These are phyloP conservation scores for Ceratosolen solmsi DNA, from an alignment of 1,140 invertebrate genomes.

Conservation along the genomic window DNA sequence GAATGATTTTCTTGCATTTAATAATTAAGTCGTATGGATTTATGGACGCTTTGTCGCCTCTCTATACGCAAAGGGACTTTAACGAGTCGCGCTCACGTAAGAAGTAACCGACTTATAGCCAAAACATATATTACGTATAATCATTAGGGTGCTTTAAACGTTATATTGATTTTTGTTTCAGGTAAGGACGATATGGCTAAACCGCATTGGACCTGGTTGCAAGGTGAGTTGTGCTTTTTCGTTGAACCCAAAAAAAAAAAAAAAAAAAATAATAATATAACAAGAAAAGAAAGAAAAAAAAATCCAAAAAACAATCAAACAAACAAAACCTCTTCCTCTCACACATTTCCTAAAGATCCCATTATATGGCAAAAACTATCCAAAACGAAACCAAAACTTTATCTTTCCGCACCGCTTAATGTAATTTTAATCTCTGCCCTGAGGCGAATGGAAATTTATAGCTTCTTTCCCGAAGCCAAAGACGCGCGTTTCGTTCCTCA, in stretches of 20 bases:
- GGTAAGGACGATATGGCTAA: constrained; percentile 74
- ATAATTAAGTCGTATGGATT: too few species aligned
- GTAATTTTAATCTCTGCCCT: constrained; percentile 61
- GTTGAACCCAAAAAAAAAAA: constrained; percentile 52
- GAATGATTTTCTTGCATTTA: too few species aligned
- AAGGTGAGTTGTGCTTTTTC: constrained; percentile 71
- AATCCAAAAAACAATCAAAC: not conserved
- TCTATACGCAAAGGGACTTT: too few species aligned
- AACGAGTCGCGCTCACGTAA: too few species aligned
- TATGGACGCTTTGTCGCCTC: too few species aligned
- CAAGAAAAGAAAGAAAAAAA: constrained; percentile 3
- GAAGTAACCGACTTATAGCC: too few species aligned
- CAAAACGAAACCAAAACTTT: constrained; percentile 53
- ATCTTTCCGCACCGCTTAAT: constrained; percentile 58
- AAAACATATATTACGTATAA: too few species aligned
- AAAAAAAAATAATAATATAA: too few species aligned
- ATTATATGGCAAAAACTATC: constrained; percentile 48
- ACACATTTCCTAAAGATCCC: constrained; percentile 23
- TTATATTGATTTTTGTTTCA: constrained; percentile 59
- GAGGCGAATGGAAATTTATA: constrained; percentile 59
- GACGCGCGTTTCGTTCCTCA: constrained; percentile 9
- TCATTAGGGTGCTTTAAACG: not conserved
- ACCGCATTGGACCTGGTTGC: constrained; percentile 72
- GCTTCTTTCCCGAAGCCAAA: constrained; percentile 27
- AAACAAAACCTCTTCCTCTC: constrained; percentile 13